Evolutionary conservation across 2,113 vertebrate species (phyloP).

Genomic region (Hypanus sabinus): DNA sequence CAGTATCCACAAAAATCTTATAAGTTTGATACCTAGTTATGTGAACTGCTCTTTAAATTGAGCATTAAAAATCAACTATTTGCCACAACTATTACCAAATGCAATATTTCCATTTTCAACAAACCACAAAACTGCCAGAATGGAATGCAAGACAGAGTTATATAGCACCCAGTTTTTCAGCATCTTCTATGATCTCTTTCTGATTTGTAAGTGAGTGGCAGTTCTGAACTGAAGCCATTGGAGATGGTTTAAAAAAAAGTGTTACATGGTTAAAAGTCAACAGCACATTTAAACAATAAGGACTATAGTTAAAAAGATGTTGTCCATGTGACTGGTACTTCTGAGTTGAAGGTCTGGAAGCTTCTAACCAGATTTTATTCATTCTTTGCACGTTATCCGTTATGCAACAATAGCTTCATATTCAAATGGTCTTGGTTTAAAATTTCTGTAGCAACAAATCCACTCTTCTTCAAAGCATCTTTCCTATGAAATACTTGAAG

Average conservation of each 20-base stretch:
- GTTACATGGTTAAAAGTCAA: background rate
- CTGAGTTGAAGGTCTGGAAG: too few relatives aligned
- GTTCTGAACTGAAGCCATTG: background rate
- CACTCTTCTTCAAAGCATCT: too few relatives aligned
- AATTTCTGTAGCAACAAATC: background rate
- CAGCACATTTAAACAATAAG: background rate
- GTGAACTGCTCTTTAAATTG: background rate
- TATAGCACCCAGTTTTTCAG: background rate
- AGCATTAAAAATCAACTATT: background rate
- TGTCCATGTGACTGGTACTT: too few relatives aligned
- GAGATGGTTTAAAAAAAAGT: background rate
- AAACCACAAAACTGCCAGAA: background rate
- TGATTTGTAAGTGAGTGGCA: background rate
- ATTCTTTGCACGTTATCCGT: background rate
- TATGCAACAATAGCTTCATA: background rate
- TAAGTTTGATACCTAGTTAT: background rate
- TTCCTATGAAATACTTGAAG: too few relatives aligned
- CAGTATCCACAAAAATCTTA: background rate
- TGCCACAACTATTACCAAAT: background rate
- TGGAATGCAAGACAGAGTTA: background rate
- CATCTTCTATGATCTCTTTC: background rate
- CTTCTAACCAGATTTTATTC: background rate
- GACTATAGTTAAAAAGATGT: too few relatives aligned
- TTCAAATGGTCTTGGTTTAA: background rate
- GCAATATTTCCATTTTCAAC: background rate